Evolutionary conservation across 2,113 vertebrate genomes (phyloP).

Genomic region (Sphyrna mokarran): DNA sequence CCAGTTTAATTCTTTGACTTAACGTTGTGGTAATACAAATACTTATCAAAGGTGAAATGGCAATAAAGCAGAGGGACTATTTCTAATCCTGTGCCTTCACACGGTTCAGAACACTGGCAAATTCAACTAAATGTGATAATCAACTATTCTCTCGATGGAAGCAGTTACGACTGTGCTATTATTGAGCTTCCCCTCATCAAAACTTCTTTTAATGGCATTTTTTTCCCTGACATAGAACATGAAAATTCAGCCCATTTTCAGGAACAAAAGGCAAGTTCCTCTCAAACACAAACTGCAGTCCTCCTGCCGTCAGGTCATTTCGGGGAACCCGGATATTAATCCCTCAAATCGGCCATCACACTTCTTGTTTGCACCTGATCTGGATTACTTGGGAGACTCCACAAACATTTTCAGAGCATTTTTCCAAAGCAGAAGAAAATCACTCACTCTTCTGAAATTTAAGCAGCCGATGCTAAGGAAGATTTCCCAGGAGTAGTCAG

Average conservation of each 20-base stretch:
- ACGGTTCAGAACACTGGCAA: background rate
- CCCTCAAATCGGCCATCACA: conserved; percentile 32
- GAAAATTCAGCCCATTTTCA: background rate
- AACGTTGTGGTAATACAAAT: background rate
- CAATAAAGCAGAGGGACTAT: background rate
- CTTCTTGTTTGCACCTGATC: conserved; percentile 49
- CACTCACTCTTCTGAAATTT: conserved; percentile 69
- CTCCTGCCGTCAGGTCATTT: background rate
- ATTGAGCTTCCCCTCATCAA: background rate
- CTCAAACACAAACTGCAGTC: background rate
- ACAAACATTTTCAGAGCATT: conserved; percentile 54
- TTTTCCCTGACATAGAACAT: background rate
- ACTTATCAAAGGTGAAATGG: background rate
- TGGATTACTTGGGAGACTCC: conserved; percentile 48
- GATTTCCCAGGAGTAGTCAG: conserved; percentile 70
- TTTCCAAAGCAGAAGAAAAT: conserved; percentile 54
- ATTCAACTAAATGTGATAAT: background rate
- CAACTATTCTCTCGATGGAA: background rate
- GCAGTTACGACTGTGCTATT: background rate
- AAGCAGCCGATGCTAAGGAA: conserved; percentile 66
- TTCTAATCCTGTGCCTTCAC: background rate
- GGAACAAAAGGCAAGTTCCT: background rate
- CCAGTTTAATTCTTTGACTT: conserved; percentile 13
- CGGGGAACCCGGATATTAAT: background rate
- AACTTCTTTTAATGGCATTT: background rate